Percentiles rank a stretch among this genome's conserved stretches.
These are phyloP conservation scores for Eupithecia exiguata DNA, from an alignment of 2,888 invertebrate species.

Conservation along the genomic window DNA sequence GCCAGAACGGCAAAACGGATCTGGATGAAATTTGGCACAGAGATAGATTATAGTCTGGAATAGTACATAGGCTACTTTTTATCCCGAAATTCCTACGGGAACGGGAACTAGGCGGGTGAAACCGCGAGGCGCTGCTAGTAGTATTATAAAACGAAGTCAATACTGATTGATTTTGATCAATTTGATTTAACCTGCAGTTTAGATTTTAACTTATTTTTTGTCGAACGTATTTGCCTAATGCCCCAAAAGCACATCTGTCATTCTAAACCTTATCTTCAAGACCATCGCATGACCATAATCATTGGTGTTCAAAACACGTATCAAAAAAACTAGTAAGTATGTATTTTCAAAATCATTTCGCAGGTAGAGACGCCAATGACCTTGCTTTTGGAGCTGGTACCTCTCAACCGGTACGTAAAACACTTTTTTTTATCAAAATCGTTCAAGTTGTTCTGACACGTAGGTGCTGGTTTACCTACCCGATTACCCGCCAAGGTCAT, in stretches of 20 bases:
- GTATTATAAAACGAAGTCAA: too few relatives aligned
- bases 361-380: slow-evolving; percentile 19
- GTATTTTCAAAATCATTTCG: not conserved
- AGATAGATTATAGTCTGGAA: too few relatives aligned
- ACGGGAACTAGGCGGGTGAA: too few relatives aligned
- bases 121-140: too few relatives aligned
- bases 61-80: too few relatives aligned
- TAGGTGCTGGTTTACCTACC: not conserved
- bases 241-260: not conserved
- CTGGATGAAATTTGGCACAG: too few relatives aligned
- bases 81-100: too few relatives aligned
- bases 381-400: slow-evolving; percentile 15
- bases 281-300: not conserved
- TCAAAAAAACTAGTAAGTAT: not conserved
- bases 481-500: slow-evolving; percentile 4
- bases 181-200: not conserved
- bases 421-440: slow-evolving; percentile 9
- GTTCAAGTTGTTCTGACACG: not conserved
- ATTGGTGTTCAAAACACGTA: not conserved
- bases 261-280: not conserved
- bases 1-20: too few relatives aligned
- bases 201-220: not conserved
- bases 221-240: not conserved
- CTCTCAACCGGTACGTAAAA: slow-evolving; percentile 10
- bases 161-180: not conserved